A percentile compares a stretch with the other conserved stretches of the same genome.
These are phyloP conservation scores for Vespertilio murinus DNA, from an alignment of 2,797 vertebrate species.

Conservation along the genomic window DNA sequence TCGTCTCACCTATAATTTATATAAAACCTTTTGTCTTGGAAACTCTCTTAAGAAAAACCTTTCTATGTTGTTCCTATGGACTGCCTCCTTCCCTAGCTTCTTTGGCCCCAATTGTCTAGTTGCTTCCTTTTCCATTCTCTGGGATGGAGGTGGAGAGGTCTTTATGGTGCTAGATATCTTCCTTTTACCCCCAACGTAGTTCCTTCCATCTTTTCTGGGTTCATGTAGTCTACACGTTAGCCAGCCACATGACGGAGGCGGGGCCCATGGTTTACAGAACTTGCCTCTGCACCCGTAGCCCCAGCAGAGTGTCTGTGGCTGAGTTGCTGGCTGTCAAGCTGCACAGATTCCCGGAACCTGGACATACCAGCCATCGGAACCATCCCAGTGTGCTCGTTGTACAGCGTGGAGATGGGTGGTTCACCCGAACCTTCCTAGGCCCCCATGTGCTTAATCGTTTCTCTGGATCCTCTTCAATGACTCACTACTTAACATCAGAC, in stretches of 20 bases:
- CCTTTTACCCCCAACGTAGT: neutral
- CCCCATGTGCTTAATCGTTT: neutral
- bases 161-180: neutral
- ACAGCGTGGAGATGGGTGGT: neutral
- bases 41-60: neutral
- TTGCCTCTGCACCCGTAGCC: neutral
- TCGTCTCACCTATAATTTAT: neutral
- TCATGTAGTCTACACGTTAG: neutral
- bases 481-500: neutral
- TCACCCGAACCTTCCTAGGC: neutral
- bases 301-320: neutral
- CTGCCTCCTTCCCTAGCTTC: neutral
- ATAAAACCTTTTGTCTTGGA: neutral
- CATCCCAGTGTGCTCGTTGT: neutral
- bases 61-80: neutral
- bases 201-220: neutral
- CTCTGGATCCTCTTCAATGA: neutral
- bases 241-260: neutral
- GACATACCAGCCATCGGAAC: neutral
- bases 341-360: neutral
- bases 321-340: neutral
- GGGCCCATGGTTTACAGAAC: neutral
- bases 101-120: accelerated
- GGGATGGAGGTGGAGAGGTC: neutral
- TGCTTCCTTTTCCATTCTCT: neutral